Conservation (phyloP, 2,113 vertebrate species). For the Rhineura floridana region DNA sequence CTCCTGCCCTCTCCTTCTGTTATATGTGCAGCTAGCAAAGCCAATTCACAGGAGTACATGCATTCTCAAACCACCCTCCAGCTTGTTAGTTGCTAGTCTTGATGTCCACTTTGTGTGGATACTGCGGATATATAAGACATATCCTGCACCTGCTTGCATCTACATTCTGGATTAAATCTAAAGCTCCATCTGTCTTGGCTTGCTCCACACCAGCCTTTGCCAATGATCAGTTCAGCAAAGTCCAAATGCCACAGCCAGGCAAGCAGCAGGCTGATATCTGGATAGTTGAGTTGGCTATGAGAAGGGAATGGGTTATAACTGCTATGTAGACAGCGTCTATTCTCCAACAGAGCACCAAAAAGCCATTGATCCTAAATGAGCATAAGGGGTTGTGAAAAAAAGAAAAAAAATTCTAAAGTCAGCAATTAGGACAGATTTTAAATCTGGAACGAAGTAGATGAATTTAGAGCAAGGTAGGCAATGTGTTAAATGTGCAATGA, state of each 20-base stretch:
- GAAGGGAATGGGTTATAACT: not conserved
- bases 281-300: constrained; percentile 2
- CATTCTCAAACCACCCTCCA: not conserved
- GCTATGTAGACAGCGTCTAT: not conserved
- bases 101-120: constrained; percentile 1
- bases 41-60: not conserved
- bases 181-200: constrained; percentile 33
- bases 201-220: not conserved
- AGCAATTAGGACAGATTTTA: not conserved
- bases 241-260: constrained; percentile 20
- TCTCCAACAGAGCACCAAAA: not conserved
- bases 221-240: not conserved
- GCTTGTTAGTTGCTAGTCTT: not conserved
- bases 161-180: constrained; percentile 29
- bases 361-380: not conserved
- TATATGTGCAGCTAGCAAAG: not conserved
- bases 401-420: not conserved
- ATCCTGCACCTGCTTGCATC: constrained; percentile 7
- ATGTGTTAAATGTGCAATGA: not conserved
- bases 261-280: constrained; percentile 5
- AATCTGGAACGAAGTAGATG: not conserved
- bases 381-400: not conserved
- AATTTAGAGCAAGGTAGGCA: not conserved
- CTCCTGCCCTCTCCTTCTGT: not conserved
- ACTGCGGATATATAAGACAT: not conserved